Conservation (phyloP, 2,113 vertebrate genomes). For the Synodontis membranacea region DNA sequence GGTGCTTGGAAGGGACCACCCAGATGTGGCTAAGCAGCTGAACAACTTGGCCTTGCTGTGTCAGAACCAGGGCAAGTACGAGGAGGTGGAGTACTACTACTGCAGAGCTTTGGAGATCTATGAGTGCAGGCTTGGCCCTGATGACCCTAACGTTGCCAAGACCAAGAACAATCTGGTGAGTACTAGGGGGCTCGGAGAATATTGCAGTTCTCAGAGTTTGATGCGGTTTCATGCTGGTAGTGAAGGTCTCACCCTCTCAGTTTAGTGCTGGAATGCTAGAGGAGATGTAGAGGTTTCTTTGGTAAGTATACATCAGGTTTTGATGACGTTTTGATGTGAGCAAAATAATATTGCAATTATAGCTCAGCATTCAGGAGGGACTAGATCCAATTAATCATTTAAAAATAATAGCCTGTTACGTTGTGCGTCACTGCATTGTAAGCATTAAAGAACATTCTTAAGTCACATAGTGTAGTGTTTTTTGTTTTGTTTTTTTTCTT, state of each 20-base stretch:
- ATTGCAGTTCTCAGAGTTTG: neutral
- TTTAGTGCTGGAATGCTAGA: neutral
- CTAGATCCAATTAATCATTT: neutral
- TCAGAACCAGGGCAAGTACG: constrained; percentile 98
- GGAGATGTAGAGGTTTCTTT: neutral
- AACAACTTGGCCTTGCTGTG: constrained; percentile 96
- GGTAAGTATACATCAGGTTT: too few relatives aligned
- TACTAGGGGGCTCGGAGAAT: too few relatives aligned
- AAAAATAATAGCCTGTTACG: neutral
- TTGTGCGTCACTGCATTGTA: neutral
- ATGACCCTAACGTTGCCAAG: constrained; percentile 96
- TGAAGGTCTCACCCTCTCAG: neutral
- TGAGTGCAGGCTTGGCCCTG: constrained; percentile 86
- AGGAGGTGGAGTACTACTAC: constrained; percentile 97
- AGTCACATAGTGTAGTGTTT: neutral
- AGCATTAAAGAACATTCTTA: neutral
- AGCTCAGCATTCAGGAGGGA: neutral
- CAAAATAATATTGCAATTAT: neutral
- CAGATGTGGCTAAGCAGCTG: constrained; percentile 97
- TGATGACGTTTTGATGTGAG: neutral
- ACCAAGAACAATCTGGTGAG: constrained; percentile 98
- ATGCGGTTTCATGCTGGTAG: neutral
- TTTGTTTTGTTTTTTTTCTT: neutral
- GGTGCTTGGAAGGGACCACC: constrained; percentile 94
- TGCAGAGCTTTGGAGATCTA: constrained; percentile 95